These are phyloP conservation scores for Rugalucina vietnamica DNA, from an alignment of 2,888 invertebrate species.

Conservation along the genomic window DNA sequence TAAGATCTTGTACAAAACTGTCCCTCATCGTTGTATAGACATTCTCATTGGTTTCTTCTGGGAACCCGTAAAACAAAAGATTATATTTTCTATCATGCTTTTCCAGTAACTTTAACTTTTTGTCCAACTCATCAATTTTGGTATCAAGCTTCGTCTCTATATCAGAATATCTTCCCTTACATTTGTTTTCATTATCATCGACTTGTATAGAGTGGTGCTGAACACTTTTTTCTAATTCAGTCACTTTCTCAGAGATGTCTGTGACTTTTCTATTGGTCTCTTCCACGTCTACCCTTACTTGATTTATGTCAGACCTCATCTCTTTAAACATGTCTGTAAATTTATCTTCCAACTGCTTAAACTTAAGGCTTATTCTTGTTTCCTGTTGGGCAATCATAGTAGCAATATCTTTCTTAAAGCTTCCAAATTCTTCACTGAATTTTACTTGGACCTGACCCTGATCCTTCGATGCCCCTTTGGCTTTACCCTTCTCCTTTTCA, in stretches of 20 bases:
- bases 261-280: not conserved
- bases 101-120: not conserved
- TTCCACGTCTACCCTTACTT: not conserved
- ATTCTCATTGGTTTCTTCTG: not conserved
- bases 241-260: not conserved
- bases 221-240: not conserved
- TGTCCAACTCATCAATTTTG: not conserved
- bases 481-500: not conserved
- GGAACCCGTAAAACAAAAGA: not conserved
- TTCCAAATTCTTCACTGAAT: not conserved
- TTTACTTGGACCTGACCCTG: no score
- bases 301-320: not conserved
- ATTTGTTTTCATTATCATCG: not conserved
- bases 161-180: not conserved
- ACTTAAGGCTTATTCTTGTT: not conserved
- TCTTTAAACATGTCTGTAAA: not conserved
- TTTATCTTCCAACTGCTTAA: not conserved
- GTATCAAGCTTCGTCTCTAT: not conserved
- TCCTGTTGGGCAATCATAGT: not conserved
- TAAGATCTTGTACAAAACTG: not conserved
- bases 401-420: not conserved
- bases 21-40: not conserved
- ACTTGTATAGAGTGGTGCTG: not conserved
- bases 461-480: not conserved
- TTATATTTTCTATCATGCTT: not conserved